Evolutionary conservation across 2,888 invertebrate genomes (phyloP).

Genomic region (Ephialtes manifestator): DNA sequence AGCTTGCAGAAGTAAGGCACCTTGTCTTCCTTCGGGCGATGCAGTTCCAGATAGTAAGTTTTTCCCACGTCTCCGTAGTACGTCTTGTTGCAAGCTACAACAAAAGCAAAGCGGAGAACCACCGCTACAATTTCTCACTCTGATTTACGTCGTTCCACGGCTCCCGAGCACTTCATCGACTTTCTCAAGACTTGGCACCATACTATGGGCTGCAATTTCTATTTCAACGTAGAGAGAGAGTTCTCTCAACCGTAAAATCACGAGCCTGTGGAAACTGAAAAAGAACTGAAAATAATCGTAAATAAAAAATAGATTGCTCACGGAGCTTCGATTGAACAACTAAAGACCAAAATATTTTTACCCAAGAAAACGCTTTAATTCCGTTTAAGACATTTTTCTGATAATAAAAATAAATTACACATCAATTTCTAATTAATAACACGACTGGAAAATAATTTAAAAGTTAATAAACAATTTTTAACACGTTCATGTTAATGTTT

Average conservation of each 20-base stretch:
- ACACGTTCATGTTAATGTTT: no score
- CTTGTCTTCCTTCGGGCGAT: constrained; percentile 94
- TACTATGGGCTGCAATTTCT: constrained; percentile 3
- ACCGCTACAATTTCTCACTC: constrained; percentile 69
- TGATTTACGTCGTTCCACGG: constrained; percentile 67
- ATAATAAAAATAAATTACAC: background rate
- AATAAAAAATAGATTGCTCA: constrained; percentile 19
- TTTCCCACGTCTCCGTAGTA: constrained; percentile 96
- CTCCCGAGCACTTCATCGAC: constrained; percentile 49
- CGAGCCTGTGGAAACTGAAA: constrained; percentile 8
- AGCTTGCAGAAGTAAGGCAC: constrained; percentile 95
- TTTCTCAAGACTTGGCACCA: constrained; percentile 45
- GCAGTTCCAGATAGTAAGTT: constrained; percentile 94
- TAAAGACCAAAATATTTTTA: background rate
- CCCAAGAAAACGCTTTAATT: background rate
- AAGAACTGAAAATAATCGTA: constrained; percentile 4
- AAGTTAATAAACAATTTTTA: no score
- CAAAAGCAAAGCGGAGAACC: constrained; percentile 75
- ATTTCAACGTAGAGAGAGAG: constrained; percentile 13
- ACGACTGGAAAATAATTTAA: background rate
- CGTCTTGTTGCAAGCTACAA: constrained; percentile 95
- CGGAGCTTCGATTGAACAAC: background rate
- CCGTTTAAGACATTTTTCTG: background rate
- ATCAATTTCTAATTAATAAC: background rate
- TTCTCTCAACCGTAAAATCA: constrained; percentile 19